Conservation (phyloP, 2,888 invertebrate species). For the Lithophane ornitopus region DNA sequence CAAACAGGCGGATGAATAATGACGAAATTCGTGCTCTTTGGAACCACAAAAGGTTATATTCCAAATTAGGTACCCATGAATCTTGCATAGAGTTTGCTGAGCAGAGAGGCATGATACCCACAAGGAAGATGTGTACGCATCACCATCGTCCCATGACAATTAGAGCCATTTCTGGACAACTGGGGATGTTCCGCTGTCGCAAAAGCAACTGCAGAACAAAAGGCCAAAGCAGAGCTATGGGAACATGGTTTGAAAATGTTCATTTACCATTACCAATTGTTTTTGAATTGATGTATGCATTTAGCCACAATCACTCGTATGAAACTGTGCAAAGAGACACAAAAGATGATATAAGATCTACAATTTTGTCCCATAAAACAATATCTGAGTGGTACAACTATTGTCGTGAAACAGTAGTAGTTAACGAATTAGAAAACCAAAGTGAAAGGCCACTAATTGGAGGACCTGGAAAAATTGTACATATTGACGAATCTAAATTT, state of each 20-base stretch:
- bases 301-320: background rate
- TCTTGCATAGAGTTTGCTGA: constrained; percentile 11
- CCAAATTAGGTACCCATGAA: constrained; percentile 1
- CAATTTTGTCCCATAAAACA: background rate
- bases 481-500: constrained; percentile 16
- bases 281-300: constrained; percentile 7
- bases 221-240: background rate
- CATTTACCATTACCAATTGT: background rate
- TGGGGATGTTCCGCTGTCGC: constrained; percentile 1
- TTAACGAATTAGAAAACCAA: constrained; percentile 10
- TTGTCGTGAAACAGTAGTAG: constrained; percentile 2
- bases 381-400: constrained; percentile 1
- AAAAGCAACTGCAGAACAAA: background rate
- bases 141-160: background rate
- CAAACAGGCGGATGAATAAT: background rate
- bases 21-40: constrained; percentile 4
- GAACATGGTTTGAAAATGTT: constrained; percentile 9
- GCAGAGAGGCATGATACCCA: constrained; percentile 6
- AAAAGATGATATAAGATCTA: constrained; percentile 1
- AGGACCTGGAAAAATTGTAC: constrained; percentile 5
- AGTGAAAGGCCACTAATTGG: constrained; percentile 6
- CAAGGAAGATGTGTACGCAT: accelerated
- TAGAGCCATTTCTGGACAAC: accelerated
- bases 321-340: background rate
- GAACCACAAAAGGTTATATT: background rate